phyloP scores from a whole-genome alignment of 2,888 invertebrate genomes.

The Flabesymbios commensalis region DNA sequence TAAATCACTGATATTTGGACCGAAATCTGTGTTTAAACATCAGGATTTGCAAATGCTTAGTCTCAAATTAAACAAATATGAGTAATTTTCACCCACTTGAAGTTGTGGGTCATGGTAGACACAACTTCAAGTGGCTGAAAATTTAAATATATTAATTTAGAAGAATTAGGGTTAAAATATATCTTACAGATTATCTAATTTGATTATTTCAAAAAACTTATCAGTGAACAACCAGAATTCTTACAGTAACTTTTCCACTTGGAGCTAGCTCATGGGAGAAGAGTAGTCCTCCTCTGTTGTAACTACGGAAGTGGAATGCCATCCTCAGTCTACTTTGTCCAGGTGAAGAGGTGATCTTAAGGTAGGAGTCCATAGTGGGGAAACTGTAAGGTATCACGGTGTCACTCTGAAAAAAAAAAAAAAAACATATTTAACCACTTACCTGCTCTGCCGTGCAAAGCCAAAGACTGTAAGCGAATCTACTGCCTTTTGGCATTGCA shows the following conservation, averaged over 20 bases:
- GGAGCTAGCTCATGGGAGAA: constrained; percentile 43
- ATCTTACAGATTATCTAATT: not conserved
- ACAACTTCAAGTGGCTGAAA: too few species aligned
- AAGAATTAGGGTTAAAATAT: not conserved
- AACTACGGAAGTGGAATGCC: constrained; percentile 55
- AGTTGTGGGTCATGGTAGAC: too few species aligned
- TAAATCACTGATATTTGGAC: too few species aligned
- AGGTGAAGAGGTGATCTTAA: constrained; percentile 36
- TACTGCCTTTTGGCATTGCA: too few species aligned
- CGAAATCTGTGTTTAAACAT: too few species aligned
- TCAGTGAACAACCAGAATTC: too few species aligned
- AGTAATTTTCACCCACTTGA: too few species aligned
- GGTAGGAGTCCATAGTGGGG: constrained; percentile 47
- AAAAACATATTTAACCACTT: not conserved
- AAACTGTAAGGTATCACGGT: constrained; percentile 39
- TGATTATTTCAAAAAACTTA: not conserved
- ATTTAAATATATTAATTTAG: not conserved
- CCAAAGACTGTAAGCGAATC: too few species aligned
- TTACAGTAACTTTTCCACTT: constrained; percentile 34
- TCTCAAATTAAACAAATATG: too few species aligned
- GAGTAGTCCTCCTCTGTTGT: constrained; percentile 55
- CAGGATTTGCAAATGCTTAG: too few species aligned
- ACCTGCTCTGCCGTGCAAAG: too few species aligned
- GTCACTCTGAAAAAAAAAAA: constrained; percentile 18
- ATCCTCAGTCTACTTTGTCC: constrained; percentile 43